These are phyloP conservation scores for Hydrotaea cyrtoneurina DNA, from an alignment of 2,888 invertebrate species.

Conservation along the genomic window DNA sequence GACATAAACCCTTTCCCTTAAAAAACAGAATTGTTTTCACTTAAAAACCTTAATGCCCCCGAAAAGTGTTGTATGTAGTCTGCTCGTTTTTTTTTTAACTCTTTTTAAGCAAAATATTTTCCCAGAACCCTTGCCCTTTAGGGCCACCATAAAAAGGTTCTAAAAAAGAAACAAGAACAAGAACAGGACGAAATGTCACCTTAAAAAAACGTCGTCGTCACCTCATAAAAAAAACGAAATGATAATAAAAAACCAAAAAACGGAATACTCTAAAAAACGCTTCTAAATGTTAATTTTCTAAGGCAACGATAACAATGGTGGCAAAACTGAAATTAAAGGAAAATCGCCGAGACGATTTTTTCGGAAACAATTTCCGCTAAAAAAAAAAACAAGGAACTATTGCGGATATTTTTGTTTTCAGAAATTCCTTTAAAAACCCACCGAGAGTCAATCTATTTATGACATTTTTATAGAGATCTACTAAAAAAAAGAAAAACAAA, in stretches of 20 bases:
- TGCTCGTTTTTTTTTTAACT: slow-evolving; percentile 37
- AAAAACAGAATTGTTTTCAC: neutral
- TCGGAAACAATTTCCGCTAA: slow-evolving; percentile 12
- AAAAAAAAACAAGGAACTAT: neutral
- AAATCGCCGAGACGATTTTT: neutral
- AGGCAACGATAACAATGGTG: slow-evolving; percentile 32
- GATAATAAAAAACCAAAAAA: slow-evolving; percentile 36
- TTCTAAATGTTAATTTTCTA: slow-evolving; percentile 62
- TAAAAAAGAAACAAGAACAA: slow-evolving; percentile 4
- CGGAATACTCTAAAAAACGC: slow-evolving; percentile 44
- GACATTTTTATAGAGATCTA: slow-evolving; percentile 37
- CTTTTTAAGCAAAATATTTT: slow-evolving; percentile 25
- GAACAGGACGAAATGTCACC: slow-evolving; percentile 42
- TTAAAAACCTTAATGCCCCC: slow-evolving; percentile 5
- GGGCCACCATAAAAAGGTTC: neutral
- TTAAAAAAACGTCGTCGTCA: slow-evolving; percentile 38
- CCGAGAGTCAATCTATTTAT: slow-evolving; percentile 63
- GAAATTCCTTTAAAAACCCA: slow-evolving; percentile 62
- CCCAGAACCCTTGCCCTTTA: neutral
- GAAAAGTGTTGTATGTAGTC: neutral
- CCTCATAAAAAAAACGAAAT: slow-evolving; percentile 10
- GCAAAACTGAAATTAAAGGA: neutral
- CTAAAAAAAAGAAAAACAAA: no score
- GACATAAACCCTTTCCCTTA: neutral
- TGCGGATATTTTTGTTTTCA: slow-evolving; percentile 53